Evolutionary conservation across 2,113 vertebrate genomes (phyloP).

Genomic region (Patagioenas fasciata): DNA sequence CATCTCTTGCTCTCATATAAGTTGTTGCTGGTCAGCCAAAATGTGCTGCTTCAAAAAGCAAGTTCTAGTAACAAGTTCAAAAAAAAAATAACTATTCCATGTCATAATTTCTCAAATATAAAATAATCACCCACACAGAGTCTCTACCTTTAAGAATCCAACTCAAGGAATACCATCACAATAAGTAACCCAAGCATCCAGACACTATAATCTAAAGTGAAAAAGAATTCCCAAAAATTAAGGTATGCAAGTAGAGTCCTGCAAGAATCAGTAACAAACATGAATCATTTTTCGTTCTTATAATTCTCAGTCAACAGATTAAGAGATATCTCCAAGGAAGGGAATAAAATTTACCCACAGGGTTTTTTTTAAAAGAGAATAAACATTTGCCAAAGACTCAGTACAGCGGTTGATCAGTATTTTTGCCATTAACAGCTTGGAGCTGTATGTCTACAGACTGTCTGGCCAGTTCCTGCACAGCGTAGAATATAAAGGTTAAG

Average conservation of each 20-base stretch:
- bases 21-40: neutral
- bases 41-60: neutral
- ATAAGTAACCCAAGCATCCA: neutral
- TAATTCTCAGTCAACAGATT: neutral
- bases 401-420: neutral
- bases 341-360: neutral
- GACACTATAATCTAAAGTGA: neutral
- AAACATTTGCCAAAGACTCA: neutral
- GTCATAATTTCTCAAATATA: neutral
- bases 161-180: neutral
- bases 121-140: neutral
- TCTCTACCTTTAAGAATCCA: neutral
- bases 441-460: neutral
- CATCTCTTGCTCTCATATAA: neutral
- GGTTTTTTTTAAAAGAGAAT: neutral
- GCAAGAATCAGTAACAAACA: neutral
- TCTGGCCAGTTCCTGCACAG: neutral
- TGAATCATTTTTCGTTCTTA: neutral
- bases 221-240: neutral
- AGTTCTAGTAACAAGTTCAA: neutral
- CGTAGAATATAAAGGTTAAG: neutral
- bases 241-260: neutral
- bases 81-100: neutral
- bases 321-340: neutral
- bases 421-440: neutral